Evolutionary conservation across 2,797 vertebrate genomes (phyloP).

Genomic region (Helarctos malayanus): DNA sequence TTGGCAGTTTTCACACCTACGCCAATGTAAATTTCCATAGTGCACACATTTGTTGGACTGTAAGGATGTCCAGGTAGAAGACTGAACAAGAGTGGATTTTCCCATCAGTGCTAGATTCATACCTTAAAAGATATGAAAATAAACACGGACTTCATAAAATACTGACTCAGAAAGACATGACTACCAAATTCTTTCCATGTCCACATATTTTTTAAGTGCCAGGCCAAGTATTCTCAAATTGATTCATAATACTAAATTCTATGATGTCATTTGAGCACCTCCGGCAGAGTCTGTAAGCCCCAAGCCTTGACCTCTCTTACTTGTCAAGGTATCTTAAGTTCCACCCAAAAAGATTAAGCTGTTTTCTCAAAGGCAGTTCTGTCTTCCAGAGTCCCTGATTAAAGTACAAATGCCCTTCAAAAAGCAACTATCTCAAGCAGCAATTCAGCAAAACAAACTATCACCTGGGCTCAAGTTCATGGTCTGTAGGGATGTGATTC

Average conservation of each 20-base stretch:
- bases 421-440: not conserved
- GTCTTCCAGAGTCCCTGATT: not conserved
- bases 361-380: not conserved
- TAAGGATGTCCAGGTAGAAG: not conserved
- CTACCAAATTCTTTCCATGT: not conserved
- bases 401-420: slow-evolving; percentile 7
- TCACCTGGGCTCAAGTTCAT: not conserved
- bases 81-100: not conserved
- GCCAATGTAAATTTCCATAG: not conserved
- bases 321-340: not conserved
- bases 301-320: not conserved
- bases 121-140: not conserved
- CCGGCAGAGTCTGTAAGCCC: not conserved
- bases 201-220: not conserved
- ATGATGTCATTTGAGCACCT: not conserved
- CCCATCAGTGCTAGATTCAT: not conserved
- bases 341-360: not conserved
- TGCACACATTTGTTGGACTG: not conserved
- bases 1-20: not conserved
- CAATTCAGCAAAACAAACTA: not conserved
- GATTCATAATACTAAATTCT: not conserved
- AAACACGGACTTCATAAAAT: not conserved
- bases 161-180: not conserved
- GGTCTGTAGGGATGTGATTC: not conserved
- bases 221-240: not conserved